These are phyloP conservation scores for Aegithalos caudatus DNA, from an alignment of 2,113 vertebrate species.

Conservation along the genomic window DNA sequence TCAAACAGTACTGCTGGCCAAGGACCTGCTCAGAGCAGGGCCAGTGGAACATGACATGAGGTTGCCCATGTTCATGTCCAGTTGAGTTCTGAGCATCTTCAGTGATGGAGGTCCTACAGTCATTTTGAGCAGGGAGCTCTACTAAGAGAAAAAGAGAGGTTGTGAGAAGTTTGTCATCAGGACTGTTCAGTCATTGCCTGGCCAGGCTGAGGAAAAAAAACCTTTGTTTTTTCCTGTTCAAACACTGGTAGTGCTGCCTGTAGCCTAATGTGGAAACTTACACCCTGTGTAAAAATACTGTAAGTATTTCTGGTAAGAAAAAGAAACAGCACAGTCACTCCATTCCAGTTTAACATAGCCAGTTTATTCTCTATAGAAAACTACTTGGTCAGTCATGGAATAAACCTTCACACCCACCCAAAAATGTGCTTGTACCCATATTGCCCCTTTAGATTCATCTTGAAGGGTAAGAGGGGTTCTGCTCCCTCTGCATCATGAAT, in stretches of 20 bases:
- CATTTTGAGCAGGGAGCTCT: not conserved
- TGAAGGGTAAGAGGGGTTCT: not conserved
- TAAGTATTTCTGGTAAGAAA: not conserved
- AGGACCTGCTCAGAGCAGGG: not conserved
- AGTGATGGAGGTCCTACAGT: rapidly evolving
- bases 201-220: not conserved
- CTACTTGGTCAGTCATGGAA: not conserved
- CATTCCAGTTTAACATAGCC: not conserved
- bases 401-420: not conserved
- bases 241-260: not conserved
- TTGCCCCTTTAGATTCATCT: not conserved
- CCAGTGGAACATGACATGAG: not conserved
- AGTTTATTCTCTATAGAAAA: not conserved
- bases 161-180: not conserved
- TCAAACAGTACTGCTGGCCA: not conserved
- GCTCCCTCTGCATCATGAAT: not conserved
- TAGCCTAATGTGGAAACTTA: not conserved
- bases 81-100: not conserved
- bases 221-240: not conserved
- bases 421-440: not conserved
- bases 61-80: not conserved
- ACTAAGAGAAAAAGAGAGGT: not conserved
- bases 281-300: not conserved
- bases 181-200: not conserved
- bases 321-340: not conserved